phyloP scores from a whole-genome alignment of 2,797 vertebrate genomes.

The Enteromius radiatus region DNA sequence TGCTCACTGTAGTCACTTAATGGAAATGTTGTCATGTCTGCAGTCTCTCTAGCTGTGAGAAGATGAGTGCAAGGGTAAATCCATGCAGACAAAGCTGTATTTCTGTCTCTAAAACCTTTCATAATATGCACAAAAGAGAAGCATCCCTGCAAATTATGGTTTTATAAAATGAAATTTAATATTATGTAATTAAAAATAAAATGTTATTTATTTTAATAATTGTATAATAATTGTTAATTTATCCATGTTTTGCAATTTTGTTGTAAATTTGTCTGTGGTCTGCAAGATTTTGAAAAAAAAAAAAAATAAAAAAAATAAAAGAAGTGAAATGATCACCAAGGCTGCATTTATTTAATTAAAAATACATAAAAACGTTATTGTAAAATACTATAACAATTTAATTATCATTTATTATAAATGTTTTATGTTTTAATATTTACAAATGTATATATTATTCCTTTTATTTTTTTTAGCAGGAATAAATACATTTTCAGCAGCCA shows the following conservation, averaged over 20 bases:
- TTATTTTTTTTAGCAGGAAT: no score
- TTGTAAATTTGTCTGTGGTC: background rate
- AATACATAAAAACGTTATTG: background rate
- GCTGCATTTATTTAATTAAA: background rate
- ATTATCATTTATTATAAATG: background rate
- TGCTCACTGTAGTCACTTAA: background rate
- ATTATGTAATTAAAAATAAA: background rate
- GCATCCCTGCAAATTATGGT: background rate
- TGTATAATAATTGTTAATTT: background rate
- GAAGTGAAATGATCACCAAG: background rate
- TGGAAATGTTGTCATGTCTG: background rate
- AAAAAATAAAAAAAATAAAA: background rate
- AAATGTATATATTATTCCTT: background rate
- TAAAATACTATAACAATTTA: background rate
- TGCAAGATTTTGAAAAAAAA: background rate
- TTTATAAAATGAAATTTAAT: background rate
- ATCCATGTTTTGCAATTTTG: background rate
- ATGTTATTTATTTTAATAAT: background rate
- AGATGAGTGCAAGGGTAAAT: background rate
- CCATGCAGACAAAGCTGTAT: background rate
- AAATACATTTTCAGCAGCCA: no score
- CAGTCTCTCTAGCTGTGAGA: background rate
- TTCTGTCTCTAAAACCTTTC: background rate
- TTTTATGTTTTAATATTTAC: background rate
- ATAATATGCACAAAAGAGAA: background rate